Evolutionary conservation across 2,888 invertebrate genomes (phyloP).

Genomic region (Drosophila atripex): DNA sequence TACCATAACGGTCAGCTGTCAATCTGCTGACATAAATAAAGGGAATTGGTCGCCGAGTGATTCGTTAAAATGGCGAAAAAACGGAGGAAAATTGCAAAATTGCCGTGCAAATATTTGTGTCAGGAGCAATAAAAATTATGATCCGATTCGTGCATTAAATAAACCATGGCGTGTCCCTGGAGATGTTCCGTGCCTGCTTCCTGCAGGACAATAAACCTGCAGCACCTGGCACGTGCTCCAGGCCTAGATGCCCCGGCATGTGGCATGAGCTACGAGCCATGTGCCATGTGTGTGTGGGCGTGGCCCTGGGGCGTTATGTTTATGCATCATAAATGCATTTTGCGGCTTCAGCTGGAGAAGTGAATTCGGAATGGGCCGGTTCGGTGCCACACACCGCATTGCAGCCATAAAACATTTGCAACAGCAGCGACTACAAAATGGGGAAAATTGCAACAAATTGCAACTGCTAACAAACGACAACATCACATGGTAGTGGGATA

Average conservation of each 20-base stretch:
- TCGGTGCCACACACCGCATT: conserved; percentile 39
- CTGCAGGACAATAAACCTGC: conserved; percentile 61
- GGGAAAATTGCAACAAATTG: conserved; percentile 74
- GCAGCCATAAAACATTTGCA: conserved; percentile 69
- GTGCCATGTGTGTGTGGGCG: conserved; percentile 41
- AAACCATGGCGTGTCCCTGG: conserved; percentile 24
- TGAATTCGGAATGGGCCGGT: conserved; percentile 20
- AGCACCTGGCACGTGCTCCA: conserved; percentile 29
- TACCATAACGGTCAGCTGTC: conserved; percentile 49
- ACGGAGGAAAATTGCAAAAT: conserved; percentile 22
- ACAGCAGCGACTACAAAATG: conserved; percentile 63
- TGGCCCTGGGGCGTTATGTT: conserved; percentile 57
- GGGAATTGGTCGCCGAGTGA: conserved; percentile 2
- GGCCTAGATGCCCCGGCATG: conserved; percentile 4
- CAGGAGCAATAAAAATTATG: conserved; percentile 50
- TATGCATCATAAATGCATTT: conserved; percentile 74
- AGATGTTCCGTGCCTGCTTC: background rate
- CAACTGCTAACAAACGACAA: conserved; percentile 40
- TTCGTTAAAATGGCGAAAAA: conserved; percentile 21
- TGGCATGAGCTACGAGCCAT: conserved; percentile 8
- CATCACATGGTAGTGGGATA: conserved; percentile 20
- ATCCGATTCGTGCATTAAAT: conserved; percentile 45
- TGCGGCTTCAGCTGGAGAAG: conserved; percentile 18
- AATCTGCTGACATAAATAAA: conserved; percentile 9
- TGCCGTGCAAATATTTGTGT: conserved; percentile 55